Conservation (phyloP, 2,113 vertebrate species). For the Ondatra zibethicus region DNA sequence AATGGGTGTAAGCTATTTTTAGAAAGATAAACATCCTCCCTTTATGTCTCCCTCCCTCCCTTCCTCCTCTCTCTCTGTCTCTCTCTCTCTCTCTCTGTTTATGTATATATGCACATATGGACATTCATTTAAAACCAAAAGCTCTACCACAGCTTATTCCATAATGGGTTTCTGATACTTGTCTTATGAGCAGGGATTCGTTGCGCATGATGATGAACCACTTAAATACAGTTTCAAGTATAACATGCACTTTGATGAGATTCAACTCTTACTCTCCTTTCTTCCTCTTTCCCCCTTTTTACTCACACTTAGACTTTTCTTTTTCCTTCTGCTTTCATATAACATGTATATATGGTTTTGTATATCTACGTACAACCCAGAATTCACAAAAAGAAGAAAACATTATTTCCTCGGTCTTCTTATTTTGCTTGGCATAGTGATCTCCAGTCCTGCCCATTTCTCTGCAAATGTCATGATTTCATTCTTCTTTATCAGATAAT, state of each 20-base stretch:
- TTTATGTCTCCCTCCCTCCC: not conserved
- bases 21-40: not conserved
- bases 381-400: not conserved
- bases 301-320: not conserved
- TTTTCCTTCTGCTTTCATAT: not conserved
- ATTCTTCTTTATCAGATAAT: not conserved
- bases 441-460: not conserved
- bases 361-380: not conserved
- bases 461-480: not conserved
- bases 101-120: not conserved
- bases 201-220: not conserved
- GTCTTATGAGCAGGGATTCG: not conserved
- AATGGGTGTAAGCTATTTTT: not conserved
- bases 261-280: not conserved
- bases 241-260: not conserved
- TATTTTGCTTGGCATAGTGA: not conserved
- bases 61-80: not conserved
- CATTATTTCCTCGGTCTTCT: not conserved
- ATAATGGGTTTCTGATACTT: constrained; percentile 7
- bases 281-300: not conserved
- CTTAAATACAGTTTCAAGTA: not conserved
- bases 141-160: not conserved
- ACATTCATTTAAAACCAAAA: not conserved
- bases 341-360: not conserved
- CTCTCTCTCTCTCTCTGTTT: not conserved